These are phyloP conservation scores for Elysia crispata DNA, from an alignment of 2,888 invertebrate genomes.

Conservation along the genomic window DNA sequence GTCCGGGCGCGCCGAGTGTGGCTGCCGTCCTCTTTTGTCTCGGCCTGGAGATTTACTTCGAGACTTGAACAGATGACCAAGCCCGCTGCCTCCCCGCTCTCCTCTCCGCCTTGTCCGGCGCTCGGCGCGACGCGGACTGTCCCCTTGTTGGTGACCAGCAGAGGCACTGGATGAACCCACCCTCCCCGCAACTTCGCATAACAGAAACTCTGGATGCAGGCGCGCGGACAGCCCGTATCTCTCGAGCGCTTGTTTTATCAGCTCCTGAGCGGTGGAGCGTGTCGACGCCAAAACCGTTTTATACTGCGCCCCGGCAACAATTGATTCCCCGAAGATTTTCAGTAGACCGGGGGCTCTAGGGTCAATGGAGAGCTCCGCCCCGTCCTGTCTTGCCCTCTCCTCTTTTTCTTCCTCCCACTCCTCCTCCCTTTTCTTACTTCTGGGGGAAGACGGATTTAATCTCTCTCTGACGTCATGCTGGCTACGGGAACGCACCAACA, in stretches of 20 bases:
- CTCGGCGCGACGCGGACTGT: neutral
- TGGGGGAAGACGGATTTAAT: neutral
- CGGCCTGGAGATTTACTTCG: neutral
- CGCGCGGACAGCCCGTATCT: constrained; percentile 64
- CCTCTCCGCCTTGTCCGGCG: neutral
- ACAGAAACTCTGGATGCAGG: constrained; percentile 63
- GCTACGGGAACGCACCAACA: constrained; percentile 12
- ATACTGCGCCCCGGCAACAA: constrained; percentile 70
- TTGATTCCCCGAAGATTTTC: constrained; percentile 70
- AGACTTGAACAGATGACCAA: neutral
- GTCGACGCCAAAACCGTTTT: constrained; percentile 72
- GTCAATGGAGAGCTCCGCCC: constrained; percentile 68
- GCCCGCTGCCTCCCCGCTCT: neutral
- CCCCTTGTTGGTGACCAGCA: constrained; percentile 29
- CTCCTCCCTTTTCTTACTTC: constrained; percentile 51
- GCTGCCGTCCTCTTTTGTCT: no score
- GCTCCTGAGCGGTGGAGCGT: constrained; percentile 69
- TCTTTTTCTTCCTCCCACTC: no score
- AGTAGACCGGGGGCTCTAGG: constrained; percentile 70
- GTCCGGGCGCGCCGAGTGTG: neutral
- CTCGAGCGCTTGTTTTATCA: constrained; percentile 72
- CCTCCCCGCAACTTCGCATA: constrained; percentile 65
- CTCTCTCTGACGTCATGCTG: constrained; percentile 9
- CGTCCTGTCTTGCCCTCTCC: neutral
- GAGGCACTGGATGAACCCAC: constrained; percentile 58